Conservation (phyloP, 30 jellyfish, hydroid and myxozoan genomes). For the Hydractinia echinata region DNA sequence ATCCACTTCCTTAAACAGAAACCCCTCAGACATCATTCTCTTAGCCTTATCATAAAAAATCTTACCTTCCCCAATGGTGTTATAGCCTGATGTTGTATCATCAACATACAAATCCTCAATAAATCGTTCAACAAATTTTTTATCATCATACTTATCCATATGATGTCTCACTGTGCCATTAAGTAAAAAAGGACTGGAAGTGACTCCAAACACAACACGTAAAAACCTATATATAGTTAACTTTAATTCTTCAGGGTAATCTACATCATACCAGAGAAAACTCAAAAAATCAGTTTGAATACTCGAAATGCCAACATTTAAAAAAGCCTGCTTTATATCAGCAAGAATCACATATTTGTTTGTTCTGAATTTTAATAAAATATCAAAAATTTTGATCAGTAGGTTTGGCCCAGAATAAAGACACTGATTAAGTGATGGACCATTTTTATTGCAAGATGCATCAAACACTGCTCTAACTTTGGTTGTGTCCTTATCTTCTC, state of each 20-base stretch:
- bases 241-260: not conserved
- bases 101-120: not conserved
- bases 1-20: not conserved
- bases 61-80: not conserved
- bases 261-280: not conserved
- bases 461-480: not conserved
- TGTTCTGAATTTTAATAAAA: not conserved
- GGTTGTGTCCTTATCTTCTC: not conserved
- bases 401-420: not conserved
- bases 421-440: not conserved
- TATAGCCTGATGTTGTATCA: not conserved
- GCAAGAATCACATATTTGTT: not conserved
- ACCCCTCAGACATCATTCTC: not conserved
- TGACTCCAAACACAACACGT: not conserved
- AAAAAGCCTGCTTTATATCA: not conserved
- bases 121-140: not conserved
- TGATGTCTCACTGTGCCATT: not conserved
- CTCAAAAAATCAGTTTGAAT: not conserved
- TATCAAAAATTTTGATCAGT: too few relatives aligned
- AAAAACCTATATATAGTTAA: not conserved
- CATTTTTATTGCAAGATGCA: not conserved
- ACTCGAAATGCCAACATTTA: not conserved
- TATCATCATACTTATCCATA: not conserved
- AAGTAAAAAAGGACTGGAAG: not conserved
- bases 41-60: not conserved